phyloP scores from a whole-genome alignment of 2,888 invertebrate species.

The Patella pellucida region DNA sequence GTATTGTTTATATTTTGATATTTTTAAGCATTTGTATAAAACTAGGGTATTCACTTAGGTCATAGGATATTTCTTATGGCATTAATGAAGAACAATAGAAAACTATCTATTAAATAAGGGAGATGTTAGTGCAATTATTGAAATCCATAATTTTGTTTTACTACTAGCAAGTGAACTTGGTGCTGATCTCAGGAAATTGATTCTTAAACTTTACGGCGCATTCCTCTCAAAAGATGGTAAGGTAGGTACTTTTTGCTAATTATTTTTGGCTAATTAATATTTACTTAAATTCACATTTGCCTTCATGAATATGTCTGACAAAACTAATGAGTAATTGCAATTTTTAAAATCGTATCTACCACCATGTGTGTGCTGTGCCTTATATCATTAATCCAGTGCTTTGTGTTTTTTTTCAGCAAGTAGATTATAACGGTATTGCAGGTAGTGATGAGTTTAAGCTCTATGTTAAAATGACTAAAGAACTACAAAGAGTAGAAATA shows the following conservation, averaged over 20 bases:
- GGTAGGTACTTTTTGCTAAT: slow-evolving; percentile 44
- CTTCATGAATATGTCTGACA: no score
- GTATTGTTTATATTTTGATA: no score
- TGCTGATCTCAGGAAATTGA: slow-evolving; percentile 66
- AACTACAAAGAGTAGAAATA: slow-evolving; percentile 67
- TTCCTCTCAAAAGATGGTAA: slow-evolving; percentile 67
- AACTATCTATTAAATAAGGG: no score
- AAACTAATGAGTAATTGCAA: no score
- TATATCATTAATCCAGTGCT: background rate
- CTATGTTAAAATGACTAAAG: slow-evolving; percentile 66
- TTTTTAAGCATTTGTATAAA: no score
- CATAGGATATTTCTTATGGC: no score
- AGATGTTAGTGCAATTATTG: no score
- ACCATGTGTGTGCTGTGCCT: background rate
- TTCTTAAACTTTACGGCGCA: slow-evolving; percentile 68
- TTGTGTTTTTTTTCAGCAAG: slow-evolving; percentile 46
- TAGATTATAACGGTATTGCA: slow-evolving; percentile 71
- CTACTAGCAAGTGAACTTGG: slow-evolving; percentile 65
- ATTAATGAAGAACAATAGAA: no score
- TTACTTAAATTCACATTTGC: no score
- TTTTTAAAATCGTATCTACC: no score
- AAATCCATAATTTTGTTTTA: slow-evolving; percentile 1
- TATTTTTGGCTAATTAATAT: no score
- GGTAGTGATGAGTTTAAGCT: slow-evolving; percentile 65
- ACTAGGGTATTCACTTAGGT: no score